Conservation (phyloP, 2,888 invertebrate species). For the Drosophila formosana region DNA sequence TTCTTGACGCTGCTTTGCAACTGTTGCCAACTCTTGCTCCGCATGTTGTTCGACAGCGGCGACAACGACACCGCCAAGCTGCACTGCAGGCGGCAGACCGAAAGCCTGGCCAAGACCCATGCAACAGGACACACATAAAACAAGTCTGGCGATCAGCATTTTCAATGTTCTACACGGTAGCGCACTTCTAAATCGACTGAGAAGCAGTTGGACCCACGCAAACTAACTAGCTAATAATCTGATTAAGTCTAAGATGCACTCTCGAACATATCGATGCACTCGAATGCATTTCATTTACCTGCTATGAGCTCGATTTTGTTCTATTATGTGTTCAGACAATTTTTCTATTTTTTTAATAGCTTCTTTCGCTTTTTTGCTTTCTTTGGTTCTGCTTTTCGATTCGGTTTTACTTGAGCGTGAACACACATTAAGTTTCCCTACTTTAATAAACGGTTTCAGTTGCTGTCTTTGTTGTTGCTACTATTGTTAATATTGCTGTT, state of each 20-base stretch:
- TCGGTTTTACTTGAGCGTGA: slow-evolving; percentile 79
- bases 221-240: slow-evolving; percentile 28
- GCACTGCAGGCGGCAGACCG: slow-evolving; percentile 50
- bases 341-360: slow-evolving; percentile 10
- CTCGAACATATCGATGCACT: slow-evolving; percentile 62
- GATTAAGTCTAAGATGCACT: slow-evolving; percentile 22
- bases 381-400: slow-evolving; percentile 64
- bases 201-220: slow-evolving; percentile 1
- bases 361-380: slow-evolving; percentile 53
- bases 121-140: slow-evolving; percentile 43
- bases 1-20: slow-evolving; percentile 34
- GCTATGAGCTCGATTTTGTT: slow-evolving; percentile 61
- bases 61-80: slow-evolving; percentile 68
- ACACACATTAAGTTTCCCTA: slow-evolving; percentile 73
- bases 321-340: slow-evolving; percentile 46
- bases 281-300: slow-evolving; percentile 49
- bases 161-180: slow-evolving; percentile 55
- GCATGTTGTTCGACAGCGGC: slow-evolving; percentile 69
- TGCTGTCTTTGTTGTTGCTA: slow-evolving; percentile 21
- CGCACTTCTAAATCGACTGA: slow-evolving; percentile 56
- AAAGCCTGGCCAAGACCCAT: slow-evolving; percentile 26
- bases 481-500: neutral
- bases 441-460: slow-evolving; percentile 71
- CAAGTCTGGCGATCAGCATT: slow-evolving; percentile 36
- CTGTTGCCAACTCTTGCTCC: slow-evolving; percentile 37